Evolutionary conservation across 1,140 invertebrate genomes (phyloP), one percentile per base, ranked within the genome.

Genomic region (Drosophila aff.): DNA sequence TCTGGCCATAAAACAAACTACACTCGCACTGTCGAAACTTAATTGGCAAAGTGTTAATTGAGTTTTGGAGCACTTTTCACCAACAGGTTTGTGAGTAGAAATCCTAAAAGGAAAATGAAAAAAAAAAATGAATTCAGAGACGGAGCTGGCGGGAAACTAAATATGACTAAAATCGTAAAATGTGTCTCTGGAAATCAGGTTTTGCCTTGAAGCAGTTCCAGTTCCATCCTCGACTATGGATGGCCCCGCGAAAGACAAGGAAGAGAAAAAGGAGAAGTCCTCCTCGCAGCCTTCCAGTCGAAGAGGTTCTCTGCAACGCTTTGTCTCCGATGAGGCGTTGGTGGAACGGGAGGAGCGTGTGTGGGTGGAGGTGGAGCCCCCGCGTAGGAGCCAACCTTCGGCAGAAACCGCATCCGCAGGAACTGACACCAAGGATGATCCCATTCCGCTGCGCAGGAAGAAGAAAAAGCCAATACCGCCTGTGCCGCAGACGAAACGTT

Each of bases 151-250:
- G 73, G 33, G 21, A 40, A 40, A 55, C 53, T 57, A 77, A 82
- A 75, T 83, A 81, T 89, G 62, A 41, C 53, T 49, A 83, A 80
- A 81, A 74, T 67, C 69, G 23, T 69, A 85, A 82, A 89, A 89
- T 89, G 85, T 66, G 61, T 75, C 41, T 72, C 38, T 62, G 46
- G 47, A 28, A 63, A 31, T 50, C 36, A 43, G 21, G 26, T 57
- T 57, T 38, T 26, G 23, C 26, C 58, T 26, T 43, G 23, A 66
- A 52, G 41, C 58, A 64, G 61, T 64, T 66, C 18, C 67, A 80
- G 49, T 57, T 57, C 21, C 53, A 40, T 57, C 53, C 71, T 58
- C 31, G 52, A 84, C n/a, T 26, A 87, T 87, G 84, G 57, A 69
- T 36, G 68, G 50, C 9, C 52, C 44, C 43, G 18, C 40, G 46